Conservation (phyloP, 2,797 vertebrate species). For the Lacerta agilis region DNA sequence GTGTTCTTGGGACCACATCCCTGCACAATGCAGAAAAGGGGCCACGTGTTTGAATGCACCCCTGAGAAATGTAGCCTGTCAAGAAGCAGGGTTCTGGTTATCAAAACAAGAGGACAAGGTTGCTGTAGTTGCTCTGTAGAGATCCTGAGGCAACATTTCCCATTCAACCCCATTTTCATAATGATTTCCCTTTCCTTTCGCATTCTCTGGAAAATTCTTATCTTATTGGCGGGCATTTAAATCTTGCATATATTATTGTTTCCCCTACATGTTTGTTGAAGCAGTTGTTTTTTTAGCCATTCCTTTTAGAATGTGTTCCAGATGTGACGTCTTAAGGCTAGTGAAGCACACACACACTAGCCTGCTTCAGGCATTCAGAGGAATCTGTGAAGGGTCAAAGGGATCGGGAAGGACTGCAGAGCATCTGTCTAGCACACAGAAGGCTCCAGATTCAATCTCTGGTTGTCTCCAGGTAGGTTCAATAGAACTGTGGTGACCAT, state of each 20-base stretch:
- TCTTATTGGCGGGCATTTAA: constrained; percentile 20
- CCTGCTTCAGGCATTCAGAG: background rate
- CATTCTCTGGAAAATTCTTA: constrained; percentile 29
- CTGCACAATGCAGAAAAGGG: background rate
- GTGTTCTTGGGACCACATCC: no score
- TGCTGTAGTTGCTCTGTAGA: background rate
- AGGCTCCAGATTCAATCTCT: no score
- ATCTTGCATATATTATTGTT: constrained; percentile 35
- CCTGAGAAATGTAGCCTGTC: background rate
- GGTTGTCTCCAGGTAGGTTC: no score
- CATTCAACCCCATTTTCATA: background rate
- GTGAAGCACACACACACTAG: constrained; percentile 31
- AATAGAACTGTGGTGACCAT: no score
- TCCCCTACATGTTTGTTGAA: constrained; percentile 9
- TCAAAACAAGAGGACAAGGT: background rate
- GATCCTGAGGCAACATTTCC: constrained; percentile 27
- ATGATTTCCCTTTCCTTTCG: background rate
- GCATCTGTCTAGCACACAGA: no score
- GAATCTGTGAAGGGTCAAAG: no score
- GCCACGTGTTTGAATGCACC: background rate
- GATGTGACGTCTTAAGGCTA: constrained; percentile 38
- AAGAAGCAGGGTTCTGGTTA: background rate
- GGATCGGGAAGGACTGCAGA: no score
- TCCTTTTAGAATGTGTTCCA: constrained; percentile 44
- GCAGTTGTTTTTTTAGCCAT: constrained; percentile 26